These are phyloP conservation scores for Hyaena hyaena DNA, from an alignment of 2,113 vertebrate species.

Conservation along the genomic window DNA sequence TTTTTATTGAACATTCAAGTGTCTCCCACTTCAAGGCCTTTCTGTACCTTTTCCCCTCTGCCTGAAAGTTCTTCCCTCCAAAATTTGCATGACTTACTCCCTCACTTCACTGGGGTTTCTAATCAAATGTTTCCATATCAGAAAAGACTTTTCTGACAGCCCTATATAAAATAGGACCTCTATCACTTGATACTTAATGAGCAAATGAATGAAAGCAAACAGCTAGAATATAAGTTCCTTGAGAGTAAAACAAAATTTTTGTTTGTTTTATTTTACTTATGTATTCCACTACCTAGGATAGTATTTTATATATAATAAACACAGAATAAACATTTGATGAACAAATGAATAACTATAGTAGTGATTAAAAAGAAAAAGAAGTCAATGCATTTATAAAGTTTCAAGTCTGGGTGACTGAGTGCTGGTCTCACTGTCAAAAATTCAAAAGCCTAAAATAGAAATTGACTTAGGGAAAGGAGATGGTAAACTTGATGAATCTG, in stretches of 20 bases:
- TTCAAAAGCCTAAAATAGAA: not conserved
- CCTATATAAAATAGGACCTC: not conserved
- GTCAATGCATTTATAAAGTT: not conserved
- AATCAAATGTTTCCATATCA: not conserved
- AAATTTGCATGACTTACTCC: not conserved
- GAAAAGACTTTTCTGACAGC: not conserved
- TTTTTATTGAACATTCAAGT: not conserved
- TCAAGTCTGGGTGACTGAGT: not conserved
- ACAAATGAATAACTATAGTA: not conserved
- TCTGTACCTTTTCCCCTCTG: not conserved
- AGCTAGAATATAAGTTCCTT: not conserved
- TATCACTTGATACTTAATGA: slow-evolving; percentile 24
- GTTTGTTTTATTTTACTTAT: not conserved
- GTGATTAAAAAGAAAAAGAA: slow-evolving; percentile 11
- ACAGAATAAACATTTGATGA: not conserved
- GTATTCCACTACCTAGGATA: not conserved
- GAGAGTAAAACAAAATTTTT: not conserved
- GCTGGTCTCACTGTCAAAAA: slow-evolving; percentile 14
- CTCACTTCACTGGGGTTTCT: not conserved
- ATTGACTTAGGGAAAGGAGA: not conserved
- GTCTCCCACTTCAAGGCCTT: not conserved
- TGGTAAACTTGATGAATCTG: not conserved
- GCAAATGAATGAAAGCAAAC: slow-evolving; percentile 19
- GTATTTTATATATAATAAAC: slow-evolving; percentile 28
- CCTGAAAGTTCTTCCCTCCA: slow-evolving; percentile 9